A percentile compares a stretch with the other conserved stretches of the same genome.
phyloP scores from a whole-genome alignment of 2,113 vertebrate species.

The Toxostoma redivivum region DNA sequence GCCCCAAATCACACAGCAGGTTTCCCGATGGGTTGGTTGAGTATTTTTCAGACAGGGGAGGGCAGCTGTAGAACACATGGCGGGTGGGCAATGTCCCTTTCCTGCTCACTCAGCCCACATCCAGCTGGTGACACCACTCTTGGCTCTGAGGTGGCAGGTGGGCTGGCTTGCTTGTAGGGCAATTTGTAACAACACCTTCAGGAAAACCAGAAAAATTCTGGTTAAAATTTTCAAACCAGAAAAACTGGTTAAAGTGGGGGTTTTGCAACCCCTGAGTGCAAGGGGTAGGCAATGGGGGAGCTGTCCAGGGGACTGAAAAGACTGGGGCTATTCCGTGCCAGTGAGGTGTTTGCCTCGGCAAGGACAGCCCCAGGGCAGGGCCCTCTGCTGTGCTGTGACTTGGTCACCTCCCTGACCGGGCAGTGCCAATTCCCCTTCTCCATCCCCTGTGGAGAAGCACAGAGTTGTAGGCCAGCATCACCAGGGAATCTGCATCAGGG shows the following conservation, averaged over 20 bases:
- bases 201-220: neutral
- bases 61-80: accelerated
- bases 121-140: neutral
- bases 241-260: accelerated
- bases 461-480: neutral
- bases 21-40: neutral
- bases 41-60: accelerated
- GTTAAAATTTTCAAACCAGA: neutral
- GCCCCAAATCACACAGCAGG: neutral
- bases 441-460: neutral
- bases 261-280: accelerated
- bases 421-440: neutral
- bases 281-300: neutral
- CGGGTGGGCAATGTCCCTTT: neutral
- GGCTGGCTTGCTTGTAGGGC: neutral
- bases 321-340: neutral
- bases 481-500: neutral
- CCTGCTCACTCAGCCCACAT: neutral
- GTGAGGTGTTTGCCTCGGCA: neutral
- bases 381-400: neutral
- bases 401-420: no score
- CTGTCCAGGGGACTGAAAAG: neutral
- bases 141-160: accelerated
- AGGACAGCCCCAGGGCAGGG: neutral
- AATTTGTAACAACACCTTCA: neutral